These are phyloP conservation scores for Diarsia mendica DNA, from an alignment of 2,888 invertebrate species.

Conservation along the genomic window DNA sequence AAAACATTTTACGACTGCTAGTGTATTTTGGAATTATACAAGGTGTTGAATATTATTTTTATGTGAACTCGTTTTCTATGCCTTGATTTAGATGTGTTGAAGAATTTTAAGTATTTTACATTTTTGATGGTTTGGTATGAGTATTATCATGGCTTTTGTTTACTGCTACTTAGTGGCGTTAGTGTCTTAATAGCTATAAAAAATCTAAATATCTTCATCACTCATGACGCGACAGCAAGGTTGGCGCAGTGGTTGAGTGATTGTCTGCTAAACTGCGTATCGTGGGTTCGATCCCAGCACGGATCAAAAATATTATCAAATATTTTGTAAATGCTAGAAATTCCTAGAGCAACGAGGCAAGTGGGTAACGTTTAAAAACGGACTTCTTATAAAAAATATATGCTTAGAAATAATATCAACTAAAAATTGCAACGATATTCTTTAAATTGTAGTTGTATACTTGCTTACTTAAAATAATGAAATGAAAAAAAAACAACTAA, in stretches of 20 bases:
- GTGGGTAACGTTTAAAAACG: no score
- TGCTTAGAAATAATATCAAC: background rate
- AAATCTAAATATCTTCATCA: background rate
- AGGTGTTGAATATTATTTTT: constrained; percentile 35
- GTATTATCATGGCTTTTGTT: background rate
- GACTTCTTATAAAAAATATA: no score
- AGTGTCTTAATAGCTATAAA: background rate
- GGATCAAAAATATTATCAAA: no score
- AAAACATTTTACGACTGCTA: constrained; percentile 47
- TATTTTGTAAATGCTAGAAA: no score
- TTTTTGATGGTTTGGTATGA: background rate
- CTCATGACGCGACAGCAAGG: no score
- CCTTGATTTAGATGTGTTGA: constrained; percentile 3
- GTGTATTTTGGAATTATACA: constrained; percentile 39
- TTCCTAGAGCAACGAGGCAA: no score
- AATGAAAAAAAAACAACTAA: background rate
- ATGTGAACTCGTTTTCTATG: constrained; percentile 20
- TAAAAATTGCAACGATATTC: background rate
- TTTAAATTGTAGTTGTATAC: no score
- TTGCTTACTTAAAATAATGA: background rate
- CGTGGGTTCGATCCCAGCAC: no score
- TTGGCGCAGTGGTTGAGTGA: no score
- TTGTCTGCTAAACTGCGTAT: no score
- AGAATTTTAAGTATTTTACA: constrained; percentile 1
- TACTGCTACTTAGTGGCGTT: background rate